Conservation (phyloP, 2,113 vertebrate species). For the Dascyllus trimaculatus region DNA sequence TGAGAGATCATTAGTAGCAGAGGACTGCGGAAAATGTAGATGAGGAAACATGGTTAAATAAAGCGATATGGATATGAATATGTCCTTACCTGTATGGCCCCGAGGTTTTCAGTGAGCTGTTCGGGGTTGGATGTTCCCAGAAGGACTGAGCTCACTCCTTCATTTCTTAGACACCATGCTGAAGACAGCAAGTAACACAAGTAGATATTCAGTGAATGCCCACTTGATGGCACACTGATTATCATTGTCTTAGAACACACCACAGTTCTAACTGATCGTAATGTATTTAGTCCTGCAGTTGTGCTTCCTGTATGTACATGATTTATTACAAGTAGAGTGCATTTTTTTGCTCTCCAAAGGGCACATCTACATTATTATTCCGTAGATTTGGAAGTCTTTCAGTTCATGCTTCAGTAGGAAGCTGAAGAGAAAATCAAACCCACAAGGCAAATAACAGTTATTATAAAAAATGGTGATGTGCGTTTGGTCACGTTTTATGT, state of each 20-base stretch:
- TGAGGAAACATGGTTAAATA: not conserved
- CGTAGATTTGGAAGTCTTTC: not conserved
- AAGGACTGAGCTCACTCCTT: slow-evolving; percentile 97
- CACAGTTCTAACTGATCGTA: not conserved
- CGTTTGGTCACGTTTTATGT: not conserved
- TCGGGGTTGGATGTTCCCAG: slow-evolving; percentile 96
- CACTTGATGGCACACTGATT: slow-evolving; percentile 30
- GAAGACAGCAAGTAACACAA: slow-evolving; percentile 23
- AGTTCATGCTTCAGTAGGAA: not conserved
- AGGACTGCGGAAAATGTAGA: not conserved
- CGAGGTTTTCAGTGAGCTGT: slow-evolving; percentile 97
- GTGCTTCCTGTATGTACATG: not conserved
- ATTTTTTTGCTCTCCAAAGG: not conserved
- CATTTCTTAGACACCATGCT: slow-evolving; percentile 98
- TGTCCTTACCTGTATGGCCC: slow-evolving; percentile 94
- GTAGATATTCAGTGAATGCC: not conserved
- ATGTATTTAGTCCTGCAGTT: not conserved
- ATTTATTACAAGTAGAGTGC: not conserved
- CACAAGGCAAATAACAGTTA: not conserved
- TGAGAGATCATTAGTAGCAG: not conserved
- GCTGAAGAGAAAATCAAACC: not conserved
- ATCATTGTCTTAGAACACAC: not conserved
- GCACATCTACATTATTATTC: not conserved
- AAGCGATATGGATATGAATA: not conserved
- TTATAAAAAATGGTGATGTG: not conserved